phyloP scores from a whole-genome alignment of 2,797 vertebrate species.

The Crax fasciolata region DNA sequence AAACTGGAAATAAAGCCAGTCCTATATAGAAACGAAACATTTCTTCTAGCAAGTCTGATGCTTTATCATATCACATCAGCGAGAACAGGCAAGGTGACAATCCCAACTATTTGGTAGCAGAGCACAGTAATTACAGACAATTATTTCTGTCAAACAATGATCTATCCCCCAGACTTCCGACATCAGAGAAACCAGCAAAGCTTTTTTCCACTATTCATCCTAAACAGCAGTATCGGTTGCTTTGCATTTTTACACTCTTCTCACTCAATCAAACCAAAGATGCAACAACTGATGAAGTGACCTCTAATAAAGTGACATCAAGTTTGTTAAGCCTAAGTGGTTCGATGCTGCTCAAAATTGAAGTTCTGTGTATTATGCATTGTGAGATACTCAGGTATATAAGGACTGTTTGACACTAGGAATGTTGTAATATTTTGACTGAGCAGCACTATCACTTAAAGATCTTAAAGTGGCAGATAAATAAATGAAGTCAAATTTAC shows the following conservation, averaged over 20 bases:
- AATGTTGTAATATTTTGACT: neutral
- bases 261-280: neutral
- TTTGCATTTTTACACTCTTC: neutral
- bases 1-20: constrained; percentile 7
- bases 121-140: neutral
- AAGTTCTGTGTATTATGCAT: neutral
- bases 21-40: neutral
- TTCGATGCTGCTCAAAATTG: neutral
- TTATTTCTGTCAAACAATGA: neutral
- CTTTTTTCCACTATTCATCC: neutral
- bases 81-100: neutral
- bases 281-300: neutral
- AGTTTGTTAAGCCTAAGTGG: neutral
- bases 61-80: neutral
- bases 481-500: constrained; percentile 49
- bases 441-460: constrained; percentile 39
- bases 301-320: neutral
- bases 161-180: neutral
- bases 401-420: neutral
- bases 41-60: neutral
- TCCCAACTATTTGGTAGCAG: neutral
- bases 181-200: neutral
- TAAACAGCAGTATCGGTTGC: neutral
- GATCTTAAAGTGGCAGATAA: constrained; percentile 22
- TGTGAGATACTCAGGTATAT: neutral